Evolutionary conservation across 2,888 invertebrate genomes (phyloP).

Genomic region (Apamea sordens): DNA sequence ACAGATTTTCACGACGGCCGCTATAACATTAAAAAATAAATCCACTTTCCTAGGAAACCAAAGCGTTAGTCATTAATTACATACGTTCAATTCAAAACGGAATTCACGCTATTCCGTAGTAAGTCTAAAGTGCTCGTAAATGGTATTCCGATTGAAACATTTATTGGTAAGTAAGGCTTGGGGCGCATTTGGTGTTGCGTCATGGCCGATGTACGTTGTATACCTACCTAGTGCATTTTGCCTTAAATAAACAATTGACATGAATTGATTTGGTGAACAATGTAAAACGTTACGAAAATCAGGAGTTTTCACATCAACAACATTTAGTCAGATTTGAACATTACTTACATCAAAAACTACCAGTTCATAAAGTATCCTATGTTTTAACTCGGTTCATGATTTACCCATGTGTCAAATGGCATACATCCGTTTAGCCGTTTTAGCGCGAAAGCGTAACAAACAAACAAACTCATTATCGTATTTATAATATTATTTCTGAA

Average conservation of each 20-base stretch:
- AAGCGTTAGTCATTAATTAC: constrained; percentile 29
- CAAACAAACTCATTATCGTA: too few relatives aligned
- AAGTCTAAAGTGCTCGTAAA: constrained; percentile 50
- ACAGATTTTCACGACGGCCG: background rate
- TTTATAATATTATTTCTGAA: background rate
- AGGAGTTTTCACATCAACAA: background rate
- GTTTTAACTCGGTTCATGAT: too few relatives aligned
- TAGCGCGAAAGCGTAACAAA: too few relatives aligned
- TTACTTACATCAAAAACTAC: background rate
- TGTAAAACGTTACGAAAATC: background rate
- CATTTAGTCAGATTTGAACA: too few relatives aligned
- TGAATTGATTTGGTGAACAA: background rate
- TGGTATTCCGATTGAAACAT: constrained; percentile 52
- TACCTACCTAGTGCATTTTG: too few relatives aligned
- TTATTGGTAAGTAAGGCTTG: constrained; percentile 31
- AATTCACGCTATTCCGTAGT: constrained; percentile 32
- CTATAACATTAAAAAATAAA: background rate
- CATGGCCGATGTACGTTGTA: background rate
- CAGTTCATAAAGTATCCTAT: too few relatives aligned
- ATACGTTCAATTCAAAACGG: constrained; percentile 24
- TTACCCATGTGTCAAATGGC: too few relatives aligned
- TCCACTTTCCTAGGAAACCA: background rate
- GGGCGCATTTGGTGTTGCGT: constrained; percentile 20
- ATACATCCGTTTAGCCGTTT: too few relatives aligned
- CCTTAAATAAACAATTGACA: background rate